phyloP scores from a whole-genome alignment of 1,140 invertebrate genomes.

The Zaprionus gabonicus region DNA sequence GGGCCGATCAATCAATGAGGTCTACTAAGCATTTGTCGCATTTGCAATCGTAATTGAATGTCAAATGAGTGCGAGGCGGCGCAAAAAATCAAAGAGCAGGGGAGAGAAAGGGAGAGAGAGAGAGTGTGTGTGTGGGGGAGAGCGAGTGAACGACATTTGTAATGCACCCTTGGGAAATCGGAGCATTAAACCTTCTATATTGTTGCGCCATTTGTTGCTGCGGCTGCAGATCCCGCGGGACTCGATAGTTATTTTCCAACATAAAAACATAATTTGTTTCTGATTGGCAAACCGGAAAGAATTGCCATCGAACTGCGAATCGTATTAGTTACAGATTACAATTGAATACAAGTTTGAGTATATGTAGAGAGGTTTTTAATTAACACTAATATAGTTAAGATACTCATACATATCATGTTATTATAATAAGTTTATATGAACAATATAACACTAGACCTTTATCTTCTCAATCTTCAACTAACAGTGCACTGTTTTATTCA shows the following conservation, averaged over 20 bases:
- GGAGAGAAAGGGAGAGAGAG: background rate
- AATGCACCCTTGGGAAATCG: background rate
- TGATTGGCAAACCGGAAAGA: no score
- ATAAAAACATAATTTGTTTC: background rate
- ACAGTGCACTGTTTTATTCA: no score
- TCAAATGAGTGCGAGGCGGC: conserved; percentile 15
- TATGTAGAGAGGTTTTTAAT: no score
- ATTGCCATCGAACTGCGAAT: no score
- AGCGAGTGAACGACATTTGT: background rate
- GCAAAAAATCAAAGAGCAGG: background rate
- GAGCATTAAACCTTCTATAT: background rate
- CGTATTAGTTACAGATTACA: no score
- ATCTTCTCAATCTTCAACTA: no score
- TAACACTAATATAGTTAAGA: no score
- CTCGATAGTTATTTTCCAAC: background rate
- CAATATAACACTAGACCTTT: no score
- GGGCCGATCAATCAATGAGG: conserved; percentile 43
- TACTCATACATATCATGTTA: no score
- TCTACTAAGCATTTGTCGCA: conserved; percentile 5
- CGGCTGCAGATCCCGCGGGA: background rate
- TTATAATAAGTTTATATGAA: no score
- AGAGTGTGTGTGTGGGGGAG: background rate
- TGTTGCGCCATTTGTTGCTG: background rate
- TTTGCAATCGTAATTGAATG: conserved; percentile 36
- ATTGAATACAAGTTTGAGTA: no score